Base-by-base conservation (phyloP, 2,888 invertebrate species). In the Yponomeuta plumbellus region DNA sequence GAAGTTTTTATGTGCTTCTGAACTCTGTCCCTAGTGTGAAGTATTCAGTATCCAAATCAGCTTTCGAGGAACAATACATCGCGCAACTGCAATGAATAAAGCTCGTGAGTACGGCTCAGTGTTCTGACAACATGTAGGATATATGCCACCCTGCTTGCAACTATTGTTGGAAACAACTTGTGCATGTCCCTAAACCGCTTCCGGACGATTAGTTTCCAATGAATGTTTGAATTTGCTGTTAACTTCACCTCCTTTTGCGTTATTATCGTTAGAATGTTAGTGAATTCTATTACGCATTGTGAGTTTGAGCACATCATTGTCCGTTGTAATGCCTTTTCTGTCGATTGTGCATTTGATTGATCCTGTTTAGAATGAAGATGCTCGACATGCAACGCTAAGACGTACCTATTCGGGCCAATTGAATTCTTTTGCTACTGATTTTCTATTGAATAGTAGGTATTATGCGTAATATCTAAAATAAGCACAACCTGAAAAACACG, bases 261-360 rank as follows among this genome's bases (percentile, higher is more conserved):
- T 89, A 91, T 90, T 89, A 88, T 83, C 76, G 85, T 86, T 88
- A 88, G 85, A 86, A 89, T 90, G 83, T 91, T 89, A 88, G 87
- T 78, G 85, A 88, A 85, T 90, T 89, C 87, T 90, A 90, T 90
- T 90, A 89, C 88, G 83, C 85, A 84, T 90, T 90, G 89, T 89
- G 77, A 76, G 75, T 75, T 81, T 79, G 76, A 80, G 76, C 72
- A 76, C 72, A 75, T 75, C 79, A 79, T 83, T 70, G 79, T 80
- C 70, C 74, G 72, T 77, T 80, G 77, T 83, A 83, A 82, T 79
- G 73, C 61, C 75, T 72, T 78, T 80, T 84, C 83, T 80, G 80
- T 79, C 80, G 76, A 84, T 85, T 84, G 84, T 84, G 73, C 75
- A 71, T 79, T 80, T 78, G 82, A 83, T 79, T 85, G 82, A 87